These are phyloP conservation scores for Montifringilla adamsi DNA, from an alignment of 2,113 vertebrate species.

Conservation along the genomic window DNA sequence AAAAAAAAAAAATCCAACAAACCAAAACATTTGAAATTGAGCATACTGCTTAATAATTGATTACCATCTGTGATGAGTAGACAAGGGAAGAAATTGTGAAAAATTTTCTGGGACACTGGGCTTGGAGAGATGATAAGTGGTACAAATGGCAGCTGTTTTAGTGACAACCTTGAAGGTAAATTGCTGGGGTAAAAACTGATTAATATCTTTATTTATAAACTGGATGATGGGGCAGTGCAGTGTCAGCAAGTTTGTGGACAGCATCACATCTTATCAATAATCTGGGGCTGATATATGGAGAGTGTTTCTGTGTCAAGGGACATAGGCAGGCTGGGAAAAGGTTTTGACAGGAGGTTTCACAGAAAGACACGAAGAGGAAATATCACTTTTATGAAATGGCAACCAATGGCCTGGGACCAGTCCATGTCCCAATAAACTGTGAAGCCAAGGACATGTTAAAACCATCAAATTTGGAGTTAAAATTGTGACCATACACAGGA, in stretches of 20 bases:
- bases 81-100: neutral
- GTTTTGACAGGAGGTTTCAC: neutral
- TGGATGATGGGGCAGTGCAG: neutral
- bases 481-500: neutral
- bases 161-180: neutral
- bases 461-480: neutral
- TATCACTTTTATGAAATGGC: neutral
- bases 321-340: neutral
- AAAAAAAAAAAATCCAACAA: neutral
- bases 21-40: neutral
- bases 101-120: neutral
- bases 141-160: neutral
- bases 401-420: rapidly evolving
- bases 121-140: neutral
- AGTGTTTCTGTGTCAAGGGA: neutral
- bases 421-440: neutral
- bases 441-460: neutral
- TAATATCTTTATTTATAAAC: neutral
- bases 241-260: neutral
- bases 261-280: neutral
- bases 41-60: neutral
- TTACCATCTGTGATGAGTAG: neutral
- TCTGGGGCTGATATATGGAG: neutral
- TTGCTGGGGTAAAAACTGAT: neutral
- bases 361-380: neutral